A percentile compares a stretch with the other conserved stretches of the same genome.
Conservation (phyloP, 1,140 invertebrate genomes). For the Danaus melanippus region DNA sequence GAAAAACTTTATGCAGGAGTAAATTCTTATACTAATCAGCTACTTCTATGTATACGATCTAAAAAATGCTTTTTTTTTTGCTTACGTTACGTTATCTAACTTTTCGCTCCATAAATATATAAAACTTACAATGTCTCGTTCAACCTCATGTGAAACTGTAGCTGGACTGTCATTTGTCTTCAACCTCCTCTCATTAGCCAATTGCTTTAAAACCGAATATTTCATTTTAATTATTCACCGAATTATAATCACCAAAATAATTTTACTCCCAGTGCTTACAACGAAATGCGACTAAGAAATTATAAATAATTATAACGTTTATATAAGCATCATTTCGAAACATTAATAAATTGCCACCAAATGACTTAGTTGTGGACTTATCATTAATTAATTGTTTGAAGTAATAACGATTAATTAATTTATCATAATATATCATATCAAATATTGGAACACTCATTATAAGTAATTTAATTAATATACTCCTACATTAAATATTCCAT, state of each 20-base stretch:
- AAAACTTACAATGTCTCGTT: slow-evolving; percentile 5
- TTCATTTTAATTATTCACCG: slow-evolving; percentile 3
- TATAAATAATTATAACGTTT: slow-evolving; percentile 25
- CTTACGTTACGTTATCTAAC: too few species aligned
- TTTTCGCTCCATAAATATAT: too few species aligned
- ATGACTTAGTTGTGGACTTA: slow-evolving; percentile 21
- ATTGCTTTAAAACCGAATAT: slow-evolving; percentile 9
- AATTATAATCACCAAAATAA: not conserved
- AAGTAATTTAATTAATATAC: too few species aligned
- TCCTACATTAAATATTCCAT: too few species aligned
- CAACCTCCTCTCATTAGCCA: slow-evolving; percentile 2
- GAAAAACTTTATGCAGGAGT: too few species aligned
- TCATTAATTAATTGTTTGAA: slow-evolving; percentile 24
- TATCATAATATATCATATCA: slow-evolving; percentile 11
- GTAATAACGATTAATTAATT: slow-evolving; percentile 17
- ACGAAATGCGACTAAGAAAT: slow-evolving; percentile 20
- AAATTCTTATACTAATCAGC: too few species aligned
- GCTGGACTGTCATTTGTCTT: not conserved
- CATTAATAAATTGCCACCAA: slow-evolving; percentile 35
- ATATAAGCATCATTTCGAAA: slow-evolving; percentile 30
- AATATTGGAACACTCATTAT: slow-evolving; percentile 23
- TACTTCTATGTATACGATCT: too few species aligned
- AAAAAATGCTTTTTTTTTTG: too few species aligned
- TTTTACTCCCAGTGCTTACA: slow-evolving; percentile 5
- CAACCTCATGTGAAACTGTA: not conserved